phyloP scores from a whole-genome alignment of 1,140 invertebrate species.

The Zaprionus inermis region DNA sequence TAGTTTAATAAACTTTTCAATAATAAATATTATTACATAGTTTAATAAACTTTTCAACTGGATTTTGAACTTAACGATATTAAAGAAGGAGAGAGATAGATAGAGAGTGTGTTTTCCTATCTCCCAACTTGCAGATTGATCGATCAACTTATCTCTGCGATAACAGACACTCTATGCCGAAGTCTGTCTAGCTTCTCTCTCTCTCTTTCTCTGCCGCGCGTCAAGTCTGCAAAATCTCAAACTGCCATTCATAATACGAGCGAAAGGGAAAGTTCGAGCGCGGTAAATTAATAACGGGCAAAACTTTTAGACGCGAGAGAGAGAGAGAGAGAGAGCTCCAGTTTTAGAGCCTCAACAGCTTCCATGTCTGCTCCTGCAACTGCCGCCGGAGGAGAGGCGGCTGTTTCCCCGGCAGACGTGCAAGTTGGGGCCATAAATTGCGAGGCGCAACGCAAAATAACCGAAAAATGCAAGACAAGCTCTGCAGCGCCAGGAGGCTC shows the following conservation, averaged over 20 bases:
- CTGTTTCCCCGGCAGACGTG: constrained; percentile 49
- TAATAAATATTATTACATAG: too few species aligned
- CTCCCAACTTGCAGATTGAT: background rate
- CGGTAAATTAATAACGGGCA: constrained; percentile 72
- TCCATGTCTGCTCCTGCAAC: background rate
- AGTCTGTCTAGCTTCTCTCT: background rate
- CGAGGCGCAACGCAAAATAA: constrained; percentile 61
- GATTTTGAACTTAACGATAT: too few species aligned
- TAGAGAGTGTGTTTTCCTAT: background rate
- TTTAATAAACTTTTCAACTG: too few species aligned
- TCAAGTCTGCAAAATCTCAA: constrained; percentile 24
- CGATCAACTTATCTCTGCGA: background rate
- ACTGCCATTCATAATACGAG: constrained; percentile 59
- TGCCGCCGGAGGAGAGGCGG: too few species aligned
- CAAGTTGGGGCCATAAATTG: constrained; percentile 75
- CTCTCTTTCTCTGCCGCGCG: background rate
- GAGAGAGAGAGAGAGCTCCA: constrained; percentile 24
- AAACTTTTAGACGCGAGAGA: constrained; percentile 56
- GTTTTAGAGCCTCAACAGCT: constrained; percentile 20
- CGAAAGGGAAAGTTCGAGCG: constrained; percentile 40
- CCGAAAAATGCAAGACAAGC: constrained; percentile 77
- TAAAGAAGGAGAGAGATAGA: background rate
- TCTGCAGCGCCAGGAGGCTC: constrained; percentile 43
- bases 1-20: too few species aligned
- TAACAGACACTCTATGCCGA: background rate